A percentile compares a stretch with the other conserved stretches of the same genome.
These are phyloP conservation scores for Aethina tumida DNA, from an alignment of 1,140 invertebrate species.

Conservation along the genomic window DNA sequence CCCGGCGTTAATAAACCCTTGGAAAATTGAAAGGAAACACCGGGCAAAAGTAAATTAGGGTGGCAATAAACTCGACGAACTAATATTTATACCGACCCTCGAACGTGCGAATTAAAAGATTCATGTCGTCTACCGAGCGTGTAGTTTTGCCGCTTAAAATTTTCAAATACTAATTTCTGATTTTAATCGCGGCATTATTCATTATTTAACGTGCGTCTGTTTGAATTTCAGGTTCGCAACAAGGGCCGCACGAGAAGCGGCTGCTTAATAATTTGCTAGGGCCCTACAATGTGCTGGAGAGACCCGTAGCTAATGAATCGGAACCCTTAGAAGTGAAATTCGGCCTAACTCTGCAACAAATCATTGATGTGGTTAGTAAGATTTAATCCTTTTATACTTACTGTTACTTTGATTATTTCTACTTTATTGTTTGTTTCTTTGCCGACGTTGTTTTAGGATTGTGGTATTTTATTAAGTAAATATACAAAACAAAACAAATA, in stretches of 20 bases:
- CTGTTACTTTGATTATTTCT: no score
- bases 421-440: no score
- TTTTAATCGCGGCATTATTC: constrained; percentile 6
- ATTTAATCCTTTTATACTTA: no score
- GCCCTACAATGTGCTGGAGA: constrained; percentile 90
- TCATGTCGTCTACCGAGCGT: no score
- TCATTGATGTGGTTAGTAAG: constrained; percentile 97
- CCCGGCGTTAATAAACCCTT: no score
- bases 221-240: constrained; percentile 52
- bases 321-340: constrained; percentile 88
- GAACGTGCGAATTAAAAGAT: constrained; percentile 1
- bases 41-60: background rate
- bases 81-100: background rate
- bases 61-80: background rate
- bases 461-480: no score
- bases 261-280: constrained; percentile 80
- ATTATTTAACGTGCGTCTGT: constrained; percentile 5
- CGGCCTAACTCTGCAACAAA: constrained; percentile 93
- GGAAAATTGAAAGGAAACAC: no score
- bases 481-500: no score
- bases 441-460: no score
- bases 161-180: no score
- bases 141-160: no score
- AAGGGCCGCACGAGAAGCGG: constrained; percentile 81
- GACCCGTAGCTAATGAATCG: constrained; percentile 92